phyloP scores from a whole-genome alignment of 1,140 invertebrate genomes.

The Cotesia vestalis region DNA sequence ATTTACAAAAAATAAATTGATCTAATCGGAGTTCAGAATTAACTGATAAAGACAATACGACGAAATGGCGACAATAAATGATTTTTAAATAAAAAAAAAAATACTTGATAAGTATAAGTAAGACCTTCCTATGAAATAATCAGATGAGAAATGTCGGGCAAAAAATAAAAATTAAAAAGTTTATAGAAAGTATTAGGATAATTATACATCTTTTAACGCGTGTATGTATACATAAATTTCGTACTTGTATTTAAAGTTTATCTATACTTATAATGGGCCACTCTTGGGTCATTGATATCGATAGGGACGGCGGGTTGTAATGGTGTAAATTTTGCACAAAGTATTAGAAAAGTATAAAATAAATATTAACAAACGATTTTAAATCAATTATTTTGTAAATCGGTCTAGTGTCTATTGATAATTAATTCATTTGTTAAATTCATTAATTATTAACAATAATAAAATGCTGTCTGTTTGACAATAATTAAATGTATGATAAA shows the following conservation, averaged over 20 bases:
- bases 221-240: constrained; percentile 44
- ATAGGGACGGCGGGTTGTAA: constrained; percentile 31
- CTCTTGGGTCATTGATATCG: background rate
- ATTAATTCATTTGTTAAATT: constrained; percentile 47
- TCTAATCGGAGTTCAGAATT: background rate
- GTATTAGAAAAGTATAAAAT: constrained; percentile 22
- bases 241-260: background rate
- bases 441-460: constrained; percentile 52
- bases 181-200: constrained; percentile 33
- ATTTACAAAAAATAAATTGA: constrained; percentile 21
- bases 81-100: background rate
- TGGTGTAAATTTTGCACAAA: constrained; percentile 63
- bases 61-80: constrained; percentile 33
- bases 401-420: constrained; percentile 22
- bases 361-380: constrained; percentile 17
- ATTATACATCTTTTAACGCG: constrained; percentile 28
- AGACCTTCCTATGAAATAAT: constrained; percentile 41
- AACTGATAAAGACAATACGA: constrained; percentile 4
- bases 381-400: constrained; percentile 33
- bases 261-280: background rate
- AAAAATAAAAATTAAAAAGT: background rate
- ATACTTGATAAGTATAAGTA: constrained; percentile 36
- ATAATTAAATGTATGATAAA: constrained; percentile 56
- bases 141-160: constrained; percentile 31
- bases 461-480: constrained; percentile 65